phyloP scores from a whole-genome alignment of 2,113 vertebrate genomes.

The Saimiri boliviensis region DNA sequence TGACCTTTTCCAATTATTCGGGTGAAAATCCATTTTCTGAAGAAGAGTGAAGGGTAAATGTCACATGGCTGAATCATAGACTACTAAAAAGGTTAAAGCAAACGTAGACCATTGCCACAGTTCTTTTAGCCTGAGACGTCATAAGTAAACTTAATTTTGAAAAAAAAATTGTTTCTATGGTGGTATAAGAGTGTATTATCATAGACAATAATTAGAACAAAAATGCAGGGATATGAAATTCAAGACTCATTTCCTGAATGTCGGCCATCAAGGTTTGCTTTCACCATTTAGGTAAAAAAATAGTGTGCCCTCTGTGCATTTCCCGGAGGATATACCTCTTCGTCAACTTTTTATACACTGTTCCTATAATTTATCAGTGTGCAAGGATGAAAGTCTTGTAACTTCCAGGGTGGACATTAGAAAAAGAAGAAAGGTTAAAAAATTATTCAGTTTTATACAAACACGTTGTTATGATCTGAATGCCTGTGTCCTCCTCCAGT shows the following conservation, averaged over 20 bases:
- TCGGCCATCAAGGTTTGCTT: slow-evolving; percentile 26
- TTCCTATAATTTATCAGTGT: not conserved
- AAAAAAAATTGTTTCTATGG: not conserved
- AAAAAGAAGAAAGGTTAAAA: not conserved
- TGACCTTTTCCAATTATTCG: slow-evolving; percentile 63
- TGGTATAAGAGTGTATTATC: not conserved
- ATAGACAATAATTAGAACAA: slow-evolving; percentile 32
- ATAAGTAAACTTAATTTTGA: slow-evolving; percentile 6
- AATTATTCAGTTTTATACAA: not conserved
- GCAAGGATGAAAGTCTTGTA: not conserved
- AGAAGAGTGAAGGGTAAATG: slow-evolving; percentile 53
- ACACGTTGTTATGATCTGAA: not conserved
- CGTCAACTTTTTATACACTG: not conserved
- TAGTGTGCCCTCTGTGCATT: not conserved
- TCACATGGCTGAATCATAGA: slow-evolving; percentile 43
- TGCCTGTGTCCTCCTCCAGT: not conserved
- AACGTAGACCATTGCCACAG: not conserved
- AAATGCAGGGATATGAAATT: not conserved
- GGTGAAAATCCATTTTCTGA: not conserved
- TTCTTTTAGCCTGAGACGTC: not conserved
- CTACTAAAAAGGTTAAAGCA: slow-evolving; percentile 69
- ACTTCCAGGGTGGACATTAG: not conserved
- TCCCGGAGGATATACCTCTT: not conserved
- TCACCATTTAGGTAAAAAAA: not conserved
- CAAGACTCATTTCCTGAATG: slow-evolving; percentile 51